phyloP scores from a whole-genome alignment of 2,888 invertebrate genomes.

The Nemotelus nigrinus region DNA sequence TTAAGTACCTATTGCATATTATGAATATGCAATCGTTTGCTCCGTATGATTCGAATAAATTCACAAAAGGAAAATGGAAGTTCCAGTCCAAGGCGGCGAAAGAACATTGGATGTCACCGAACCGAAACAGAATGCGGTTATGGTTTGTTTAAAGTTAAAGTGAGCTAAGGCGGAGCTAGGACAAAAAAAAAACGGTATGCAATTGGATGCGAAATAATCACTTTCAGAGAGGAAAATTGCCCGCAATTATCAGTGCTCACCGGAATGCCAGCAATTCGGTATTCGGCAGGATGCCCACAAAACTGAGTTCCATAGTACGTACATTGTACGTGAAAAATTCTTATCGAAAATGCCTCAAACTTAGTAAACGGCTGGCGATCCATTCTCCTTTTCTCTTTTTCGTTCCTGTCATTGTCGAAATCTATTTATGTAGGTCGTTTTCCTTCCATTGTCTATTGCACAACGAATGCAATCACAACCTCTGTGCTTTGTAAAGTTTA shows the following conservation, averaged over 20 bases:
- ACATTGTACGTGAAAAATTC: conserved; percentile 1
- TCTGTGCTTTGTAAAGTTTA: background rate
- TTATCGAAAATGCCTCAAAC: conserved; percentile 10
- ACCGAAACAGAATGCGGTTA: conserved; percentile 38
- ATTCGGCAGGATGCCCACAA: conserved; percentile 27
- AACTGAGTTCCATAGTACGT: background rate
- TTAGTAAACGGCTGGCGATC: background rate
- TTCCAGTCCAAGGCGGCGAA: background rate
- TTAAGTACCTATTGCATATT: background rate
- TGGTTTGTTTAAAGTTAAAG: conserved; percentile 37
- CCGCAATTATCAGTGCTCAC: conserved; percentile 46
- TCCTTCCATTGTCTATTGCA: background rate
- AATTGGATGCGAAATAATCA: conserved; percentile 47
- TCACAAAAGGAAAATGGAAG: background rate
- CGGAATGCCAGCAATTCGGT: conserved; percentile 47
- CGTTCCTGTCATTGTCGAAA: background rate
- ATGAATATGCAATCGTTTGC: conserved; percentile 32
- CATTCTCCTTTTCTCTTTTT: background rate
- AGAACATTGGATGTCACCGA: conserved; percentile 19
- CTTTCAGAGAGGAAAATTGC: conserved; percentile 48
- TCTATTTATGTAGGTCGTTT: background rate
- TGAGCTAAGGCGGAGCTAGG: conserved; percentile 39
- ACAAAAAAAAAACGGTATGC: conserved; percentile 35
- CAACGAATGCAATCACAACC: background rate
- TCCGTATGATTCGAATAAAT: background rate